A percentile compares a stretch with the other conserved stretches of the same genome.
phyloP scores from a whole-genome alignment of 92 coral and sea anemone genomes.

The Scolanthus callimorphus region DNA sequence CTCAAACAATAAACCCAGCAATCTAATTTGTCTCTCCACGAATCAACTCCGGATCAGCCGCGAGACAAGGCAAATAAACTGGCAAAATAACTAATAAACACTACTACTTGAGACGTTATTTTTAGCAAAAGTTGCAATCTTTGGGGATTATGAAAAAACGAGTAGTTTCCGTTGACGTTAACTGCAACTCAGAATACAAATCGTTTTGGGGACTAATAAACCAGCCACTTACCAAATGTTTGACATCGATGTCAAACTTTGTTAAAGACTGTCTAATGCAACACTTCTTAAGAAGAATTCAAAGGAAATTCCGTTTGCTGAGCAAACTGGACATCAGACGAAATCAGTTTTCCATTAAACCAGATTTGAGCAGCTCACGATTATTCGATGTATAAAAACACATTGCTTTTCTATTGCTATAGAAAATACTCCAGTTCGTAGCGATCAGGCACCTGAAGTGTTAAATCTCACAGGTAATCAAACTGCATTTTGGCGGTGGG shows the following conservation, averaged over 20 bases:
- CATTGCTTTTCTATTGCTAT: too few species aligned
- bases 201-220: too few species aligned
- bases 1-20: constrained; percentile 35
- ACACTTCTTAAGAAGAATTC: too few species aligned
- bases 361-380: too few species aligned
- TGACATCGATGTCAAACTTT: constrained; percentile 36
- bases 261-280: constrained; percentile 19
- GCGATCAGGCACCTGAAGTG: constrained; percentile 22
- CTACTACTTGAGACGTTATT: constrained; percentile 3
- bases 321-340: too few species aligned
- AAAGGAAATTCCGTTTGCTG: too few species aligned
- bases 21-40: constrained; percentile 53
- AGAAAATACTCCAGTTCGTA: constrained; percentile 1
- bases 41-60: constrained; percentile 18
- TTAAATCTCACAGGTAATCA: constrained; percentile 37
- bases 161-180: too few species aligned
- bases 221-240: too few species aligned
- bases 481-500: constrained; percentile 23
- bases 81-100: constrained; percentile 6
- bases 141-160: constrained; percentile 27
- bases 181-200: too few species aligned
- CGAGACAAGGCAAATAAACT: constrained; percentile 37
- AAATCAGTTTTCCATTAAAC: too few species aligned
- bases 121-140: constrained; percentile 11
- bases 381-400: too few species aligned